Conservation (phyloP, 2,113 vertebrate genomes). For the Myrmecophaga tridactyla region DNA sequence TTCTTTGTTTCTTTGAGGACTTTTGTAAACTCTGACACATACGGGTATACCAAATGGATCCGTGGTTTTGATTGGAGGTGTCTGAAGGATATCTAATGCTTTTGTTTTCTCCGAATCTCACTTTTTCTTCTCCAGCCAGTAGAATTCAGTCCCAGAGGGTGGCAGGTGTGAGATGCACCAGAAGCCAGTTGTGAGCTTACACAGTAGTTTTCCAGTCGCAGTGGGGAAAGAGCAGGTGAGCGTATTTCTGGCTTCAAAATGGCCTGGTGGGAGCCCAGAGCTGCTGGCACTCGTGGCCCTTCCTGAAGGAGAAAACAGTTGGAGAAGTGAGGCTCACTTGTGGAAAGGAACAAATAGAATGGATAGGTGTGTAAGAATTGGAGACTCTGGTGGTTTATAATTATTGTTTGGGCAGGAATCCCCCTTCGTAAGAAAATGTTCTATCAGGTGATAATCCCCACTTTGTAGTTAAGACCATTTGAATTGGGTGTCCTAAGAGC, state of each 20-base stretch:
- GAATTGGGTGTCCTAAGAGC: fast-evolving
- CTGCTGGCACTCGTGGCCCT: fast-evolving
- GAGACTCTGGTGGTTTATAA: fast-evolving
- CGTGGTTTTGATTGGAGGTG: fast-evolving
- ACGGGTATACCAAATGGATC: not conserved
- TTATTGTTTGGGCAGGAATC: not conserved
- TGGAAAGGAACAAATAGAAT: not conserved
- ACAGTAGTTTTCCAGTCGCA: not conserved
- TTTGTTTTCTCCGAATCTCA: not conserved
- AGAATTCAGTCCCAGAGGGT: not conserved
- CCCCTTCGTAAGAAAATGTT: not conserved
- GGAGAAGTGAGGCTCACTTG: fast-evolving
- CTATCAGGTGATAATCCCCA: fast-evolving
- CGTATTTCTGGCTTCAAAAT: no score
- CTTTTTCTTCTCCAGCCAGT: not conserved
- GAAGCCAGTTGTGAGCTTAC: not conserved
- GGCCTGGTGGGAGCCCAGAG: not conserved
- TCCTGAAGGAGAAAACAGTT: not conserved
- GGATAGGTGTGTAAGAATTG: not conserved
- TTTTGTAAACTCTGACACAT: not conserved
- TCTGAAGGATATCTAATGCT: not conserved
- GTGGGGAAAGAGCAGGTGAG: no score
- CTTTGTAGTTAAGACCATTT: not conserved
- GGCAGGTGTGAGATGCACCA: no score
- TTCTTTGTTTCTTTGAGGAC: not conserved